Evolutionary conservation across 2,113 vertebrate species (phyloP).

Genomic region (Felis catus): DNA sequence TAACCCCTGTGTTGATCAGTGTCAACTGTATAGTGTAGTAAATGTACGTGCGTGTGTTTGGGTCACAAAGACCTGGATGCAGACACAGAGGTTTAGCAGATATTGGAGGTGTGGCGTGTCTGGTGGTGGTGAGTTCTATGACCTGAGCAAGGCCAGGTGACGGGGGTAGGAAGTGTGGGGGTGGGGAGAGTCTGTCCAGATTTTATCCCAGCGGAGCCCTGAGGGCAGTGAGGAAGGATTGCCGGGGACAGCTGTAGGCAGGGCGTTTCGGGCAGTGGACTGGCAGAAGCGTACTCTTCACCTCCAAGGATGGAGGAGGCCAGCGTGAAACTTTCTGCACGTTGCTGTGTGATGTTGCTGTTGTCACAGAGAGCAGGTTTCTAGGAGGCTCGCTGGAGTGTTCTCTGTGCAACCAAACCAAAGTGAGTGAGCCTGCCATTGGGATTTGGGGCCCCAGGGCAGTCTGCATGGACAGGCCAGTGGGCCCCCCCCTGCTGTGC

Average conservation of each 20-base stretch:
- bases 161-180: fast-evolving
- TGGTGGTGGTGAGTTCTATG: fast-evolving
- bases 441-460: not conserved
- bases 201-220: fast-evolving
- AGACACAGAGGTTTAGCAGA: not conserved
- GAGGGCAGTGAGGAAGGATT: not conserved
- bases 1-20: not conserved
- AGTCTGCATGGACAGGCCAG: too few relatives aligned
- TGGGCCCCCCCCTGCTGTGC: too few relatives aligned
- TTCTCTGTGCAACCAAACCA: not conserved
- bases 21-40: not conserved
- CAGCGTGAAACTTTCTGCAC: too few relatives aligned
- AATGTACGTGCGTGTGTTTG: fast-evolving
- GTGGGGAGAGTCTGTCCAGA: fast-evolving
- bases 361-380: not conserved
- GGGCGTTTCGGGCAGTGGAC: not conserved
- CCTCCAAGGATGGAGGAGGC: not conserved
- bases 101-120: fast-evolving
- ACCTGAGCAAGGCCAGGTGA: not conserved
- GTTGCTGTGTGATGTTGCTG: not conserved
- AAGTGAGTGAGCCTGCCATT: fast-evolving
- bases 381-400: not conserved
- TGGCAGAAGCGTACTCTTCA: fast-evolving
- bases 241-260: too few relatives aligned
- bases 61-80: not conserved